A percentile compares a stretch with the other conserved stretches of the same genome.
These are phyloP conservation scores for Alces alces DNA, from an alignment of 2,113 vertebrate genomes.

Conservation along the genomic window DNA sequence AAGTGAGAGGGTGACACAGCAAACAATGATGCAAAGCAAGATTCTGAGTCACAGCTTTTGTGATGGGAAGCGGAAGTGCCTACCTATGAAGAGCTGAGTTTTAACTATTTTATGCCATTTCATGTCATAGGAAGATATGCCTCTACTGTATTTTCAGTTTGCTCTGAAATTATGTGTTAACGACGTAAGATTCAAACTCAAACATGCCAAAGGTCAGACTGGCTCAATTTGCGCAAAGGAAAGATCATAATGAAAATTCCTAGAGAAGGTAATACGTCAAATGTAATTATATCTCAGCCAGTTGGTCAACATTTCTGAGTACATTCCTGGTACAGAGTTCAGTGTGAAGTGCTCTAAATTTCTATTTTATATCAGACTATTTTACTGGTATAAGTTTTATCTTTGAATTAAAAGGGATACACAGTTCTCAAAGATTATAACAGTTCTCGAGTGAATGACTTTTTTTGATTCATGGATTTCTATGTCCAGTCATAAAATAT, in stretches of 20 bases:
- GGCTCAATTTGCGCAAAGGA: constrained; percentile 2
- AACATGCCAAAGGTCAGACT: background rate
- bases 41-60: background rate
- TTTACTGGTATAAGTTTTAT: background rate
- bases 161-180: constrained; percentile 21
- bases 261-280: background rate
- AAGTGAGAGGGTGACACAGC: background rate
- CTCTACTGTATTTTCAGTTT: background rate
- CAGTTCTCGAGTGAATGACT: background rate
- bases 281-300: background rate
- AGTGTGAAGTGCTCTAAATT: background rate
- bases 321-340: background rate
- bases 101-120: background rate
- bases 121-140: background rate
- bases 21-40: background rate
- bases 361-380: background rate
- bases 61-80: background rate
- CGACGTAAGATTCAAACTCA: constrained; percentile 4
- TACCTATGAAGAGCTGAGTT: background rate
- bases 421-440: background rate
- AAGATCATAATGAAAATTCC: constrained; percentile 26
- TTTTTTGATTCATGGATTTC: background rate
- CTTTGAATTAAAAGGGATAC: background rate
- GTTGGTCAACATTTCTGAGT: background rate
- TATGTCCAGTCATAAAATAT: background rate